A percentile compares a stretch with the other conserved stretches of the same genome.
These are phyloP conservation scores for Bombus breviceps DNA, from an alignment of 1,140 invertebrate genomes.

Conservation along the genomic window DNA sequence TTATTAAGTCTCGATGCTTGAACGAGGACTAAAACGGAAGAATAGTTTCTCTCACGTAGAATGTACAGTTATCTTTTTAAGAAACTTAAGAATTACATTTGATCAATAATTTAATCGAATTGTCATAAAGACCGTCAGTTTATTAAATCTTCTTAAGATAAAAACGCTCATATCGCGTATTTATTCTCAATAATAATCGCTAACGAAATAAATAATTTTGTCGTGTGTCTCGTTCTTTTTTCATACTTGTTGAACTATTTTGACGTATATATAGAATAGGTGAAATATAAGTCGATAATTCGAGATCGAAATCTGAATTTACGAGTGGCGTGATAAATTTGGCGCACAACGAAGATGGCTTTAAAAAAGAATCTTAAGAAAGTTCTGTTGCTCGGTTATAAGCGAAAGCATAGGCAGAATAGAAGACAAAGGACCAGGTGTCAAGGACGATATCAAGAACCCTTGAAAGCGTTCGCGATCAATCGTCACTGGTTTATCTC, in stretches of 20 bases:
- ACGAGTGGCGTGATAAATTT: not conserved
- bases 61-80: not conserved
- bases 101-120: no score
- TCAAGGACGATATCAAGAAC: conserved; percentile 24
- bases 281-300: no score
- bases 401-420: conserved; percentile 1
- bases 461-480: conserved; percentile 25
- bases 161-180: no score
- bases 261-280: no score
- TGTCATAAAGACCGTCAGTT: no score
- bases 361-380: not conserved
- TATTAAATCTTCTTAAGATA: no score
- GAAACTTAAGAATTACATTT: no score
- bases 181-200: not conserved
- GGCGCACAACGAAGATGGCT: not conserved
- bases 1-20: no score
- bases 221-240: not conserved
- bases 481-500: conserved; percentile 38
- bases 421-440: conserved; percentile 3
- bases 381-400: not conserved
- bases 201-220: not conserved
- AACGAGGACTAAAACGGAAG: not conserved
- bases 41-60: not conserved
- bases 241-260: not conserved
- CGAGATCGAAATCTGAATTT: not conserved